Conservation (phyloP, 2,797 vertebrate species). For the Urosaurus nigricauda region DNA sequence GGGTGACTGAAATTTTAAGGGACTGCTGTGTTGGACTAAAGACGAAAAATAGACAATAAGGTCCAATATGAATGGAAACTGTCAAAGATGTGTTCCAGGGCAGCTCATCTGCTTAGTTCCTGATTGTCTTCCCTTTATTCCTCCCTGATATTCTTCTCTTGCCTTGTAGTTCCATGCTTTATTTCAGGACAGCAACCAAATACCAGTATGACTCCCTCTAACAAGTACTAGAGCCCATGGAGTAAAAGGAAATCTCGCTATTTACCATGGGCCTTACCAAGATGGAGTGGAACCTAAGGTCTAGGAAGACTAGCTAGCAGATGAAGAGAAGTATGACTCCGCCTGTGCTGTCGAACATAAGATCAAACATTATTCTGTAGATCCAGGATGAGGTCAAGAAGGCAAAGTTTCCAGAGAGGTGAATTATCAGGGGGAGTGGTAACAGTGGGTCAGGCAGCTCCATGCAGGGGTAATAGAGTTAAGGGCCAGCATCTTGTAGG, state of each 20-base stretch:
- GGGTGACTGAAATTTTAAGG: not conserved
- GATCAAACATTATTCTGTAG: constrained; percentile 47
- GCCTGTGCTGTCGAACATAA: constrained; percentile 1
- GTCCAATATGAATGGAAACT: not conserved
- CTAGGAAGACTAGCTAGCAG: not conserved
- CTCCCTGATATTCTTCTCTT: no score
- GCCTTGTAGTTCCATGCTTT: not conserved
- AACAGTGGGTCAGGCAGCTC: constrained; percentile 82
- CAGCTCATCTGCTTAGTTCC: not conserved
- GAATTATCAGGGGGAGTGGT: constrained; percentile 92
- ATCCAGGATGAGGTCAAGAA: constrained; percentile 87
- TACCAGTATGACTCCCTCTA: not conserved
- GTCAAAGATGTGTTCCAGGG: not conserved
- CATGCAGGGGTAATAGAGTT: constrained; percentile 89
- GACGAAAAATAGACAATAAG: no score
- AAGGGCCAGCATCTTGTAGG: constrained; percentile 82
- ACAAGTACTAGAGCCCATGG: not conserved
- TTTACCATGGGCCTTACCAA: not conserved
- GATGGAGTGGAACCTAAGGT: constrained; percentile 19
- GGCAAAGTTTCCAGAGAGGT: constrained; percentile 94
- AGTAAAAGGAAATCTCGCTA: not conserved
- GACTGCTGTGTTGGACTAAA: not conserved
- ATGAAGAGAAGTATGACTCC: not conserved
- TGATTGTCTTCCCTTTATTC: not conserved
- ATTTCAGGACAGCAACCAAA: not conserved